These are phyloP conservation scores for Daubentonia madagascariensis DNA, from an alignment of 2,113 vertebrate genomes.

Conservation along the genomic window DNA sequence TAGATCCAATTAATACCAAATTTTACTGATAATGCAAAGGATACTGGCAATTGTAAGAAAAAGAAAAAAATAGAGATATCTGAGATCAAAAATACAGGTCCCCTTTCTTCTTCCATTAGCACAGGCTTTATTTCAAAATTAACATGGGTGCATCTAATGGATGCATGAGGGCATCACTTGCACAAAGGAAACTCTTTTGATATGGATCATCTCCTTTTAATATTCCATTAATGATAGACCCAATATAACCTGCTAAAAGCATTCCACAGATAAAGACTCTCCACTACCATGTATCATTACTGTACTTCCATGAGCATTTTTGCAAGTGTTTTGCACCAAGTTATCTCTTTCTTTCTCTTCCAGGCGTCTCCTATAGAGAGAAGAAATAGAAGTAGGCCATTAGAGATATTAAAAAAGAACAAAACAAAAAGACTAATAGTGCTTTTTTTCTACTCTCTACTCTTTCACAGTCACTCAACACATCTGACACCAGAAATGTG, in stretches of 20 bases:
- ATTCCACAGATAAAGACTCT: neutral
- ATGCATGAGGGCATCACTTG: neutral
- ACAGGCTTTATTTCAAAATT: neutral
- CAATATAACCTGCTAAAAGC: neutral
- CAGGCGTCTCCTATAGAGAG: neutral
- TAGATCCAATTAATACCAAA: neutral
- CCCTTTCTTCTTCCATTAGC: neutral
- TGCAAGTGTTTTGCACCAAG: neutral
- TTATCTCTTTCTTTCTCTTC: neutral
- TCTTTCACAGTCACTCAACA: neutral
- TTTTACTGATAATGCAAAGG: neutral
- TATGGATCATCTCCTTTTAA: neutral
- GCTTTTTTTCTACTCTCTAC: neutral
- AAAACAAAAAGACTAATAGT: neutral
- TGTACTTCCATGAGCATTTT: too few relatives aligned
- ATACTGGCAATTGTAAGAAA: neutral
- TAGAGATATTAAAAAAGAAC: neutral
- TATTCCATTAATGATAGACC: neutral
- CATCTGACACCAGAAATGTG: neutral
- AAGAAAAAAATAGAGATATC: neutral
- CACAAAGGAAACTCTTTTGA: neutral
- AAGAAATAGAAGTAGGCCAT: neutral
- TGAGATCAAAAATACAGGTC: neutral
- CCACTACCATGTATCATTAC: neutral
- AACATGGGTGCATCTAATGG: neutral